These are phyloP conservation scores for Entomobrya multifasciata DNA, from an alignment of 2,888 invertebrate genomes.

Conservation along the genomic window DNA sequence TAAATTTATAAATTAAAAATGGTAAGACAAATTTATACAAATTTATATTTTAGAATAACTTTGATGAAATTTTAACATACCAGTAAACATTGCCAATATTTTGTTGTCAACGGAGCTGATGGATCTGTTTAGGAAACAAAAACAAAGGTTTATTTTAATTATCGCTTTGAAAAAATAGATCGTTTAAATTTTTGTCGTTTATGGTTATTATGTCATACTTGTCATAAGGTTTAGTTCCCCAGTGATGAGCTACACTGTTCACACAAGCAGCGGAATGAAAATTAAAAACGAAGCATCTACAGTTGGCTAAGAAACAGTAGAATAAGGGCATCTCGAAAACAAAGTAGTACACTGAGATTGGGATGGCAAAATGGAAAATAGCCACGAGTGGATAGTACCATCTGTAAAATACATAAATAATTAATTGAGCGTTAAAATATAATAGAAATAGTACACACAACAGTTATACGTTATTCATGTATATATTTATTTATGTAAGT, in stretches of 20 bases:
- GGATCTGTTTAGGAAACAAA: constrained; percentile 20
- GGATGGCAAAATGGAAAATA: constrained; percentile 30
- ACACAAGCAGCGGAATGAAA: constrained; percentile 95
- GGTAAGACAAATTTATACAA: constrained; percentile 86
- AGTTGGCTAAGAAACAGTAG: not conserved
- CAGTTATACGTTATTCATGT: too few relatives aligned
- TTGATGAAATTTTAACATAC: not conserved
- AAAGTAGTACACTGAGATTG: constrained; percentile 83
- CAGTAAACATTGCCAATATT: not conserved
- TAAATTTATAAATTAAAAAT: constrained; percentile 85
- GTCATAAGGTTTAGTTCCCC: constrained; percentile 90
- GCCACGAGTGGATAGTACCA: constrained; percentile 72
- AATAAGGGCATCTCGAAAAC: constrained; percentile 12
- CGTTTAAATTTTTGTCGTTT: not conserved
- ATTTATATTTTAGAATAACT: too few relatives aligned
- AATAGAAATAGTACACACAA: too few relatives aligned
- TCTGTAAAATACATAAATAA: constrained; percentile 1
- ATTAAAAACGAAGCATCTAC: constrained; percentile 88
- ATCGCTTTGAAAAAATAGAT: too few relatives aligned
- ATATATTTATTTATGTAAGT: too few relatives aligned
- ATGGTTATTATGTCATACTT: too few relatives aligned
- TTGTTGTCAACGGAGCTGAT: constrained; percentile 36
- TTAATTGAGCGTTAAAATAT: not conserved
- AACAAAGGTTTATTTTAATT: not conserved
- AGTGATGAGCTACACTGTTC: constrained; percentile 95